Conservation (phyloP, 2,113 vertebrate species). For the Callopanchax toddi region DNA sequence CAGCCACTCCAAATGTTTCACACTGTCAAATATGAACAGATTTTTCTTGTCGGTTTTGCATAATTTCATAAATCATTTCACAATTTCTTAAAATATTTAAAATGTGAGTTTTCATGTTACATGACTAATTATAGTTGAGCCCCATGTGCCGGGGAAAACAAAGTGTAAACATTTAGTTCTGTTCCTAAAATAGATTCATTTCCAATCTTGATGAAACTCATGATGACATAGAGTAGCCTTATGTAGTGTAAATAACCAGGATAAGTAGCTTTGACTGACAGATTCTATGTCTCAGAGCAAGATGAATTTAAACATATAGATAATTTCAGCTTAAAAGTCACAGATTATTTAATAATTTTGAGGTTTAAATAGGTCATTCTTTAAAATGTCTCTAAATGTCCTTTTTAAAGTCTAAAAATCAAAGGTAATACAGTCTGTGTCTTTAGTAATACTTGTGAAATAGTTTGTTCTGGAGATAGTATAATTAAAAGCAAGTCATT, state of each 20-base stretch:
- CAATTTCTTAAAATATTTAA: conserved; percentile 54
- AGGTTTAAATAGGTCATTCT: no score
- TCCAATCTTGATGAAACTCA: not conserved
- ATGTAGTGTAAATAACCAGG: conserved; percentile 17
- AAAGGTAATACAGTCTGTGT: not conserved
- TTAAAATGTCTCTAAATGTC: no score
- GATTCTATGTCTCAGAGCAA: conserved; percentile 5
- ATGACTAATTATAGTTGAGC: conserved; percentile 15
- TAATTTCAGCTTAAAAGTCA: no score
- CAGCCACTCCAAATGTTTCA: conserved; percentile 25
- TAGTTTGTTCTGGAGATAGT: no score
- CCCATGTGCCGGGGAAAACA: not conserved
- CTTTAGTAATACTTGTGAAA: no score
- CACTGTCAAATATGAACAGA: conserved; percentile 48
- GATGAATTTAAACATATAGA: no score
- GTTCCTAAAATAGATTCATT: conserved; percentile 12
- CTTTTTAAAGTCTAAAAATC: no score
- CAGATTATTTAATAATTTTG: no score
- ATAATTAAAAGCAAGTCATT: no score
- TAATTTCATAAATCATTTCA: conserved; percentile 58
- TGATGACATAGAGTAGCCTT: not conserved
- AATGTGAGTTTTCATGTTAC: conserved; percentile 26
- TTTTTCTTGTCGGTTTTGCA: conserved; percentile 46
- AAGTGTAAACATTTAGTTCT: conserved; percentile 33
- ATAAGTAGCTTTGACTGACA: not conserved